A percentile compares a stretch with the other conserved stretches of the same genome.
These are phyloP conservation scores for Ashinkailepas kermadecensis DNA, from an alignment of 2,888 invertebrate species.

Conservation along the genomic window DNA sequence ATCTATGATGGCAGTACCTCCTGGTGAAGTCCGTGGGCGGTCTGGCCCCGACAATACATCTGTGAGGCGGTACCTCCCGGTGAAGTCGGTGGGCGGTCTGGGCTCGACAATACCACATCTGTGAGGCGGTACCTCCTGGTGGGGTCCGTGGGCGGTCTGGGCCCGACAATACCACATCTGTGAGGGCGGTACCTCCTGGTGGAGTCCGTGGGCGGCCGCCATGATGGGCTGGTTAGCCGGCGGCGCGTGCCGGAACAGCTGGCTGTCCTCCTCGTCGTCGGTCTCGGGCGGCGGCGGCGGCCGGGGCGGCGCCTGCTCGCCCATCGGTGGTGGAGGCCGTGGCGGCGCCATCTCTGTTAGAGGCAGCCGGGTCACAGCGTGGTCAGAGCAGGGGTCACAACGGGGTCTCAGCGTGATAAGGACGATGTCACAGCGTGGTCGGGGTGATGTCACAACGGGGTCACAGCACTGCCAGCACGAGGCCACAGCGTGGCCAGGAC, in stretches of 20 bases:
- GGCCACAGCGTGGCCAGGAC: too few relatives aligned
- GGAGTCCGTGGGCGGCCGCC: conserved; percentile 97
- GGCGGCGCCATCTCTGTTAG: conserved; percentile 51
- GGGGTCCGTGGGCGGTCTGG: conserved; percentile 56
- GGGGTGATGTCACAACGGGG: too few relatives aligned
- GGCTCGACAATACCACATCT: too few relatives aligned
- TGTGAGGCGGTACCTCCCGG: too few relatives aligned
- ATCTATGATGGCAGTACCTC: conserved; percentile 37
- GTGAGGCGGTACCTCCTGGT: conserved; percentile 67
- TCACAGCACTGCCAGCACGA: too few relatives aligned
- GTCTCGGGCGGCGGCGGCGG: conserved; percentile 91
- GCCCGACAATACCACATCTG: too few relatives aligned
- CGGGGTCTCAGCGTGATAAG: too few relatives aligned
- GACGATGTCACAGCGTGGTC: too few relatives aligned
- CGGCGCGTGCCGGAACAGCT: conserved; percentile 54
- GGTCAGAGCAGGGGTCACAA: too few relatives aligned
- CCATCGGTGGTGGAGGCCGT: conserved; percentile 67
- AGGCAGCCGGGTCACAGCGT: not conserved
- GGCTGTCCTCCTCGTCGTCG: conserved; percentile 60
- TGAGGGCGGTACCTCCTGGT: conserved; percentile 67
- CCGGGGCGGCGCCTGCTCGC: conserved; percentile 66
- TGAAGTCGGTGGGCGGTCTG: too few relatives aligned
- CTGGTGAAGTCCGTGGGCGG: conserved; percentile 41
- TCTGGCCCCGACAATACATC: too few relatives aligned
- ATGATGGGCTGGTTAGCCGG: conserved; percentile 94